Conservation (phyloP, 2,888 invertebrate species). For the Thecophora atra region DNA sequence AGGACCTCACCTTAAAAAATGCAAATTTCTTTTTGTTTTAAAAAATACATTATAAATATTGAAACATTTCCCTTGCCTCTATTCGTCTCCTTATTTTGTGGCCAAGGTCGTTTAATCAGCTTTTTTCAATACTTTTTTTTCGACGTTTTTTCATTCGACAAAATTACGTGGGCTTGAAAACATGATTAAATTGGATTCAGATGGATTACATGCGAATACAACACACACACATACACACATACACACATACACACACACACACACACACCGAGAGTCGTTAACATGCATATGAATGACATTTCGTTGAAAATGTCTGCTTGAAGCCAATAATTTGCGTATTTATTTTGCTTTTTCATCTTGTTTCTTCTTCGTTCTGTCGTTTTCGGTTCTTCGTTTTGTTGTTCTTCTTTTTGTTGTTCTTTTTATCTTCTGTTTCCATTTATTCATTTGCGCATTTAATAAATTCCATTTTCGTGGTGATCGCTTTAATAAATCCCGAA, state of each 20-base stretch:
- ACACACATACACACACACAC: background rate
- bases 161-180: slow-evolving; percentile 49
- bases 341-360: background rate
- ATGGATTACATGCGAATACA: slow-evolving; percentile 33
- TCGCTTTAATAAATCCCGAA: background rate
- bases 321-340: slow-evolving; percentile 28
- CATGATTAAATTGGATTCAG: slow-evolving; percentile 46
- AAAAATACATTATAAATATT: background rate
- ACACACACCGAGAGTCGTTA: too few relatives aligned
- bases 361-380: background rate
- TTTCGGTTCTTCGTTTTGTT: background rate
- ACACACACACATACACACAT: slow-evolving; percentile 22
- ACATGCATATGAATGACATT: slow-evolving; percentile 13
- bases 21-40: slow-evolving; percentile 10
- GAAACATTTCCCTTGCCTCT: background rate
- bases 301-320: slow-evolving; percentile 7
- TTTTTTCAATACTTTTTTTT: slow-evolving; percentile 11
- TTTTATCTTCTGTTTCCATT: background rate
- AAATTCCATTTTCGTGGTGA: background rate
- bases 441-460: background rate
- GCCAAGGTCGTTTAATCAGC: slow-evolving; percentile 8
- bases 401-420: slow-evolving; percentile 3
- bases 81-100: background rate
- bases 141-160: slow-evolving; percentile 36
- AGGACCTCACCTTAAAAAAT: slow-evolving; percentile 10